Percentiles rank a stretch among this genome's conserved stretches.
Evolutionary conservation across 2,113 vertebrate genomes (phyloP).

Genomic region (Centrocercus urophasianus): DNA sequence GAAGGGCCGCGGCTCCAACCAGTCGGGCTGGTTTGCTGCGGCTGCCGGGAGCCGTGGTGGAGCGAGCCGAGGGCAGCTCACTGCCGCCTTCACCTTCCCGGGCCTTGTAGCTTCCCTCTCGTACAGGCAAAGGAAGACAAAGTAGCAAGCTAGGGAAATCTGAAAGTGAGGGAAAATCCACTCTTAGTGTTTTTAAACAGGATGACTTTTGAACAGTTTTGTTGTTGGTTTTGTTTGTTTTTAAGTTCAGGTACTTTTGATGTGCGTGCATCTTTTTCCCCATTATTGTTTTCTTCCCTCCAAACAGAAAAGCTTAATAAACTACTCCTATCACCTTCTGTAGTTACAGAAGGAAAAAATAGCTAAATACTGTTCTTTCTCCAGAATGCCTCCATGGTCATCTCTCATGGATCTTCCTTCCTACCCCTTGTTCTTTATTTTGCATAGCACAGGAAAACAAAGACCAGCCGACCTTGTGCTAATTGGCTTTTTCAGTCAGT

Average conservation of each 20-base stretch:
- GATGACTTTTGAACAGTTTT: neutral
- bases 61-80: too few relatives aligned
- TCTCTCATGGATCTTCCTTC: rapidly evolving
- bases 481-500: neutral
- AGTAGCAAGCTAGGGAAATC: neutral
- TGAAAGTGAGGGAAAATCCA: rapidly evolving
- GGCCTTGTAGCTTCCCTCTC: rapidly evolving
- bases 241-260: neutral
- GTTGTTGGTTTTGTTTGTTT: neutral
- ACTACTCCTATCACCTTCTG: neutral
- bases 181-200: neutral
- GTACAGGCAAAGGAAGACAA: neutral
- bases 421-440: rapidly evolving
- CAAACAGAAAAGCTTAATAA: neutral
- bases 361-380: neutral
- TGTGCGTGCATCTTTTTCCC: rapidly evolving
- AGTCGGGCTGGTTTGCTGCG: neutral
- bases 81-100: neutral
- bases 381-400: neutral
- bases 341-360: neutral
- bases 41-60: neutral
- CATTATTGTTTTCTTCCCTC: neutral
- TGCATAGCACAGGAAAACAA: neutral
- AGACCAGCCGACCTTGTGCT: neutral
- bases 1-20: neutral